A percentile compares a stretch with the other conserved stretches of the same genome.
phyloP scores from a whole-genome alignment of 2,888 invertebrate genomes.

The Habrosyne pyritoides region DNA sequence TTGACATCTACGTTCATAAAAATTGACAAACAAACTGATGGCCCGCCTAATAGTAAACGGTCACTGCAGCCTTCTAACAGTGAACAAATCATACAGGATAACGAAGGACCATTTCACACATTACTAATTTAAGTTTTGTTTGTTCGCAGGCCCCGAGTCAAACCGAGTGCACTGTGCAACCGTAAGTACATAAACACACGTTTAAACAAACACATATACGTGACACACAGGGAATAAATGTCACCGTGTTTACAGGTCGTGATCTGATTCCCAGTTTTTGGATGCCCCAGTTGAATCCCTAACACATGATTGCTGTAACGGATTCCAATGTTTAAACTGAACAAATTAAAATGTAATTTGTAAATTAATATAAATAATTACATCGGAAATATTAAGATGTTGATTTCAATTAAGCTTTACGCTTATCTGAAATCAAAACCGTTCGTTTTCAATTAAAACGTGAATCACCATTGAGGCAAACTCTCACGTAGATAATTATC shows the following conservation, averaged over 20 bases:
- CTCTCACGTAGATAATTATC: slow-evolving; percentile 3
- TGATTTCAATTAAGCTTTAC: slow-evolving; percentile 1
- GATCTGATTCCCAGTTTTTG: slow-evolving; percentile 37
- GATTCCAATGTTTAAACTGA: not conserved
- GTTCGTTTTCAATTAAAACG: slow-evolving; percentile 2
- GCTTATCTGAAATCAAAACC: not conserved
- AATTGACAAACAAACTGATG: no score
- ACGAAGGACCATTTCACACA: not conserved
- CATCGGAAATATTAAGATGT: slow-evolving; percentile 2
- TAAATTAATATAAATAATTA: not conserved
- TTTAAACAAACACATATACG: slow-evolving; percentile 6
- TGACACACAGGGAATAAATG: slow-evolving; percentile 15
- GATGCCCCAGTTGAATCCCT: slow-evolving; percentile 29
- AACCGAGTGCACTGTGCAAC: not conserved
- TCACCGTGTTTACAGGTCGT: slow-evolving; percentile 37
- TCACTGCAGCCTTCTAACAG: no score
- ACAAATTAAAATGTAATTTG: slow-evolving; percentile 1
- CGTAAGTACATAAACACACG: not conserved
- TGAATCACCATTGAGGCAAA: not conserved
- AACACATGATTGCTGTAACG: slow-evolving; percentile 23
- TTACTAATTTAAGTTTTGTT: not conserved
- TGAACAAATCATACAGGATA: no score
- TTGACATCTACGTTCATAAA: no score
- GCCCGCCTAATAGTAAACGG: no score
- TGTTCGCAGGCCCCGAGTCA: not conserved